Base-by-base conservation (phyloP, 2,888 invertebrate species). In the Euzetes globulus region DNA sequence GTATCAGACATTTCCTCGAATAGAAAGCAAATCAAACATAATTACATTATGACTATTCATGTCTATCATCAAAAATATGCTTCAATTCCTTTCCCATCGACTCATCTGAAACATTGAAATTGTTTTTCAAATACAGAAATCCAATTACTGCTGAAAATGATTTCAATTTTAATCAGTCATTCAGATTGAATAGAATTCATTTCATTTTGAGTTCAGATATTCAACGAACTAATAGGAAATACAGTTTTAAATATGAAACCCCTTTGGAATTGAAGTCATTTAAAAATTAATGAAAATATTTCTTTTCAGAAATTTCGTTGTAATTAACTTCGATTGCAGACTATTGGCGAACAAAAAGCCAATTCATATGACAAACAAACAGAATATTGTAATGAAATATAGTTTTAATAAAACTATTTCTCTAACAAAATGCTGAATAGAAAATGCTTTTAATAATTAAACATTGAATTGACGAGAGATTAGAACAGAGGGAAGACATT, bases 21-120 rank as follows among this genome's bases (percentile, higher is more conserved):
- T 55, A 19, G 13, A 25, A 55, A 22, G 55, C 22, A 19, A 22
- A 22, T 55, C 55, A 55, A 22, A 55, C 15, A 55, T 55, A 55
- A 55, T 55, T 55, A 55, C 25, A 55, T 55, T 55, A 55, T 25
- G 55, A 55, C 58, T 29, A 58, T 29, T 58, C 58, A 58, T 58
- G 58, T 58, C 58, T 29, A 27, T 27, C 19, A 55, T 55, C 55
- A 25, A 55, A 55, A 55, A 17, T 55, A 58, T 58, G 27, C 27
- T 58, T 58, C 58, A 58, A 58, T 58, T 58, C 58, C 27, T 58
- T 58, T 17, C 27, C 13, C 5, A 58, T 58, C 27, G 29, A 58
- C 11, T 58, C 27, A 58, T 27, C 13, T 17, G 58, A 55, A 55
- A 58, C 29, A 58, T 58, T 58, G 27, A 58, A 58, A 58, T 13